phyloP scores from a whole-genome alignment of 2,113 vertebrate genomes.

The Beaufortia kweichowensis region DNA sequence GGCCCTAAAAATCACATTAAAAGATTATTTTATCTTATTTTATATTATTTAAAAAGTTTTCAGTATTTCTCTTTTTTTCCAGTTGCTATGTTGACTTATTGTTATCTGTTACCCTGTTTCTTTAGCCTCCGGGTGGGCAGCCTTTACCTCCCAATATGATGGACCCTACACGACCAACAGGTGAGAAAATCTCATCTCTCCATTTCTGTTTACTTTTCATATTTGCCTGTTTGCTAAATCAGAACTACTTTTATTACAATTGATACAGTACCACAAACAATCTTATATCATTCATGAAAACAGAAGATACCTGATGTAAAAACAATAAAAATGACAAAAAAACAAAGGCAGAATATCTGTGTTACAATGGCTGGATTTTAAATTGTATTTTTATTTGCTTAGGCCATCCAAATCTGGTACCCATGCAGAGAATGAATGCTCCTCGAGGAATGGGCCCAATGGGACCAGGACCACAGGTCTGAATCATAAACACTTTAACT shows the following conservation, averaged over 20 bases:
- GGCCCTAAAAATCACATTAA: background rate
- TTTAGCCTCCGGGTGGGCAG: slow-evolving; percentile 53
- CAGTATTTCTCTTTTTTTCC: background rate
- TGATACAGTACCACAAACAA: too few species aligned
- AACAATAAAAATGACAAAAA: too few species aligned
- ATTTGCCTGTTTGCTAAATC: too few species aligned
- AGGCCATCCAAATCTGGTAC: slow-evolving; percentile 55
- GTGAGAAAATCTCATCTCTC: slow-evolving; percentile 11
- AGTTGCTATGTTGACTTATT: background rate
- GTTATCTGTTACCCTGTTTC: background rate
- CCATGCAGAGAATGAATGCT: slow-evolving; percentile 55
- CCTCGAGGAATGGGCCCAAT: slow-evolving; percentile 52
- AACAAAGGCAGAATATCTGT: too few species aligned
- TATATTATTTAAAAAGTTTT: too few species aligned
- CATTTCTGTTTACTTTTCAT: background rate
- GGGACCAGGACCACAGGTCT: slow-evolving; percentile 55
- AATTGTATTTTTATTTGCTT: background rate
- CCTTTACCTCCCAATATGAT: slow-evolving; percentile 55
- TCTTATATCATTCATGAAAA: too few species aligned
- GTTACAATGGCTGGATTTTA: too few species aligned
- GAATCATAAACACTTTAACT: background rate
- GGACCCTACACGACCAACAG: slow-evolving; percentile 54
- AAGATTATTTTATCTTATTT: too few species aligned
- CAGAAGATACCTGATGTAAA: too few species aligned
- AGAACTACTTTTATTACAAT: too few species aligned